Evolutionary conservation across 2,888 invertebrate species (phyloP).

Genomic region (Drosophila neotestacea): DNA sequence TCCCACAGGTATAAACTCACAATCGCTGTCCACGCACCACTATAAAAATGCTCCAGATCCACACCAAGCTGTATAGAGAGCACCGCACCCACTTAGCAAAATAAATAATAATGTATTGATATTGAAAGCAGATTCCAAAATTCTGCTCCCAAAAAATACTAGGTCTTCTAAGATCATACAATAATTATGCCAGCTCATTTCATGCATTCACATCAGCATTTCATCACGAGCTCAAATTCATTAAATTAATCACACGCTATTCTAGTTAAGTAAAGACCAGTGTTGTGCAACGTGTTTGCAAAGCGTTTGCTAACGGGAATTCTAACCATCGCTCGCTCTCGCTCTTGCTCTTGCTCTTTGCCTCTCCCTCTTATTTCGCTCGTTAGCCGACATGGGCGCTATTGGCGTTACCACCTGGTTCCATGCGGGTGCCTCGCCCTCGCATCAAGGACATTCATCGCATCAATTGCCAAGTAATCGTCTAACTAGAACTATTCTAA

Average conservation of each 20-base stretch:
- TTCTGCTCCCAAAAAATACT: constrained; percentile 13
- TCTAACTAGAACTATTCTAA: constrained; percentile 20
- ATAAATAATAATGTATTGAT: not conserved
- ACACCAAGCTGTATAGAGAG: constrained; percentile 51
- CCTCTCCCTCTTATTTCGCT: constrained; percentile 8
- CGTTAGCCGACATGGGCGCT: constrained; percentile 83
- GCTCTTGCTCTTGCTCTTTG: constrained; percentile 21
- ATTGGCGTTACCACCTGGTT: constrained; percentile 85
- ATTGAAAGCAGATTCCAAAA: constrained; percentile 18
- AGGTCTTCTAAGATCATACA: constrained; percentile 4
- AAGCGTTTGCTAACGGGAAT: constrained; percentile 16
- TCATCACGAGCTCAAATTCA: constrained; percentile 6
- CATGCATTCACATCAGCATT: constrained; percentile 25
- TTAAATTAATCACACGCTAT: constrained; percentile 21
- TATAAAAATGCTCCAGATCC: constrained; percentile 24
- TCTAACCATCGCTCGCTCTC: constrained; percentile 42
- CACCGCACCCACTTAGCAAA: constrained; percentile 31
- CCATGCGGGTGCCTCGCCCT: constrained; percentile 84
- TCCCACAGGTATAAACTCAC: constrained; percentile 86
- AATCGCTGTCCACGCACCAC: constrained; percentile 34
- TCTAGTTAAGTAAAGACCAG: constrained; percentile 43
- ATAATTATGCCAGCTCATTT: constrained; percentile 26
- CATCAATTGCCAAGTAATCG: constrained; percentile 60
- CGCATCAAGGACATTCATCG: constrained; percentile 60
- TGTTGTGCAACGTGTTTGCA: constrained; percentile 41